Conservation (phyloP, 64 coral and sea anemone genomes). For the Platygyra sinensis region DNA sequence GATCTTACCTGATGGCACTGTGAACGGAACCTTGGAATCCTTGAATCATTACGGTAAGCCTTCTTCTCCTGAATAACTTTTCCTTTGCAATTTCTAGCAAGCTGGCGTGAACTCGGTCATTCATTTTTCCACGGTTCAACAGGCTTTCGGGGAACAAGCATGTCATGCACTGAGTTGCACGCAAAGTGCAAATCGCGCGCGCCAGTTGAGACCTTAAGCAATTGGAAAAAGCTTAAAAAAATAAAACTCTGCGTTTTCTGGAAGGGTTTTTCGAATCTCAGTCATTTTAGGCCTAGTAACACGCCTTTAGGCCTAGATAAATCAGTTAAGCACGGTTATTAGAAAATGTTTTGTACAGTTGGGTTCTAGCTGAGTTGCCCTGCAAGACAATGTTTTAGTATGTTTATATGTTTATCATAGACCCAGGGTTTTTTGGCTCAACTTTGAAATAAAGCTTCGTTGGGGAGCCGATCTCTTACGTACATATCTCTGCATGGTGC, state of each 20-base stretch:
- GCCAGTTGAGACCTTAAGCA: background rate
- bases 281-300: background rate
- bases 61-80: background rate
- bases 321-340: conserved; percentile 31
- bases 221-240: background rate
- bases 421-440: background rate
- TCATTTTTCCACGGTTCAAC: background rate
- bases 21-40: background rate
- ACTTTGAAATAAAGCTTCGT: background rate
- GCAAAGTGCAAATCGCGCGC: background rate
- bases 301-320: background rate
- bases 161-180: background rate
- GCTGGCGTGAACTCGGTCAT: background rate
- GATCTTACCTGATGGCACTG: conserved; percentile 20
- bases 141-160: background rate
- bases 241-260: background rate
- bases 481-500: background rate
- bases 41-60: background rate
- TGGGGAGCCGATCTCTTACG: background rate
- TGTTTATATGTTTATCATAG: conserved; percentile 27
- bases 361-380: background rate
- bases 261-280: background rate
- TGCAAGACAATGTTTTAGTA: background rate
- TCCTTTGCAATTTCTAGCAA: background rate
- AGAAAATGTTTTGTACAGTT: conserved; percentile 4